Percentiles rank a stretch among this genome's conserved stretches.
Conservation (phyloP, 1,140 invertebrate species). For the Tetramorium alpestre region DNA sequence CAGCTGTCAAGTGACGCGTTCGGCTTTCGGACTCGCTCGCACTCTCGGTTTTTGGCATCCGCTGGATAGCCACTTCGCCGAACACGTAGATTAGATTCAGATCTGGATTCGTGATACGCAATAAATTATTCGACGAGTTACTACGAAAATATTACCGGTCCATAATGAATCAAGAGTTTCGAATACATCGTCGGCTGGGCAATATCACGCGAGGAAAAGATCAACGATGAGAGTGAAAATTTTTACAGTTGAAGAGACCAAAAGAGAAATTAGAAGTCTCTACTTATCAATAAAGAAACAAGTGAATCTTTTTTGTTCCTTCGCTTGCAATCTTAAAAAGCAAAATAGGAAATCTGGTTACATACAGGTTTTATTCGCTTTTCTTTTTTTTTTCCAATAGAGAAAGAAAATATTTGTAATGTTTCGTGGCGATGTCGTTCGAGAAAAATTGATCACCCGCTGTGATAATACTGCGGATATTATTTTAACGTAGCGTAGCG, state of each 20-base stretch:
- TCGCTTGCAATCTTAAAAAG: conserved; percentile 6
- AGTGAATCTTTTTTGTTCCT: not conserved
- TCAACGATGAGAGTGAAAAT: not conserved
- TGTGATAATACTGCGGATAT: conserved; percentile 16
- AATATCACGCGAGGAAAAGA: not conserved
- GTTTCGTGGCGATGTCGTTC: not conserved
- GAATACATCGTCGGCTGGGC: not conserved
- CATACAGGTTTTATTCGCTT: not conserved
- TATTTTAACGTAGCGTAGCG: not conserved
- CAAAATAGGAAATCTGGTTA: not conserved
- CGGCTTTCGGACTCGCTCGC: conserved; percentile 11
- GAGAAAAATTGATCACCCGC: not conserved
- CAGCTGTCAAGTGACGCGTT: conserved; percentile 54
- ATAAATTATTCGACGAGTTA: not conserved
- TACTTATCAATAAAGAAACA: not conserved
- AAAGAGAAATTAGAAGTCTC: not conserved
- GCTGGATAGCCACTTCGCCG: conserved; percentile 11
- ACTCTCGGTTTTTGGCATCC: conserved; percentile 47
- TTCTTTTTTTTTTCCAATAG: not conserved
- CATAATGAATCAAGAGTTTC: not conserved
- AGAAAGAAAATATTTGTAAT: conserved; percentile 20
- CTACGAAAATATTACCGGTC: not conserved
- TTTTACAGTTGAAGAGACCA: not conserved
- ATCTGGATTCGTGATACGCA: not conserved
- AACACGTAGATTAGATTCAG: conserved; percentile 22